Evolutionary conservation across 2,888 invertebrate genomes (phyloP).

Genomic region (Acanthosepion lycidas): DNA sequence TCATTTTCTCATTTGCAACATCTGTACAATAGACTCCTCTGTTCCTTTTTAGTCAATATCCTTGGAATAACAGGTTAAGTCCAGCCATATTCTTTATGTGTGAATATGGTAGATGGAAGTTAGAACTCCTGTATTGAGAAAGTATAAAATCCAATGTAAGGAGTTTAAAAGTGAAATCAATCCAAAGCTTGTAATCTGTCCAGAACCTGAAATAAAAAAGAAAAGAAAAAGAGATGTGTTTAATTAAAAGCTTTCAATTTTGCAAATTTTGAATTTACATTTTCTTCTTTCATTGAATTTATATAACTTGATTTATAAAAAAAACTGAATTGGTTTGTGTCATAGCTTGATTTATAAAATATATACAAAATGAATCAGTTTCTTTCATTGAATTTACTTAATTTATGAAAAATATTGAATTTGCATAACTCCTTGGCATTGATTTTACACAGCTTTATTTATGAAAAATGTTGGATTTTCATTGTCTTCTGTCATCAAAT

Average conservation of each 20-base stretch:
- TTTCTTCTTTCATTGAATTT: too few relatives aligned
- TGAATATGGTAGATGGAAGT: background rate
- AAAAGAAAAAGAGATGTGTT: background rate
- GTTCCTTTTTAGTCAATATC: background rate
- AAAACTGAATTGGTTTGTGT: background rate
- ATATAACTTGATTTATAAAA: too few relatives aligned
- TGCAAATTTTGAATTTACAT: background rate
- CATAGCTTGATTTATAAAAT: too few relatives aligned
- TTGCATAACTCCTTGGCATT: too few relatives aligned
- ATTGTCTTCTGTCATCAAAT: too few relatives aligned
- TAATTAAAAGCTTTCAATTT: background rate
- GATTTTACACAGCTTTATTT: too few relatives aligned
- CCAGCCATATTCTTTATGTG: background rate
- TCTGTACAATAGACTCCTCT: background rate
- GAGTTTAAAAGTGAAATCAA: background rate
- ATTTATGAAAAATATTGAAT: too few relatives aligned
- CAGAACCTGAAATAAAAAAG: background rate
- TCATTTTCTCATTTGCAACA: background rate
- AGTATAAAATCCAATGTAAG: conserved; percentile 33
- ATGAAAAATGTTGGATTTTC: too few relatives aligned
- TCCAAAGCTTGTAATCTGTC: background rate
- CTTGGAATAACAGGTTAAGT: background rate
- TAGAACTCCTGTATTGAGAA: background rate
- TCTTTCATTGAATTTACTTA: too few relatives aligned
- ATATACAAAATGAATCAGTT: too few relatives aligned